Evolutionary conservation across 2,797 vertebrate genomes (phyloP).

Genomic region (Mionectes olivaceus): DNA sequence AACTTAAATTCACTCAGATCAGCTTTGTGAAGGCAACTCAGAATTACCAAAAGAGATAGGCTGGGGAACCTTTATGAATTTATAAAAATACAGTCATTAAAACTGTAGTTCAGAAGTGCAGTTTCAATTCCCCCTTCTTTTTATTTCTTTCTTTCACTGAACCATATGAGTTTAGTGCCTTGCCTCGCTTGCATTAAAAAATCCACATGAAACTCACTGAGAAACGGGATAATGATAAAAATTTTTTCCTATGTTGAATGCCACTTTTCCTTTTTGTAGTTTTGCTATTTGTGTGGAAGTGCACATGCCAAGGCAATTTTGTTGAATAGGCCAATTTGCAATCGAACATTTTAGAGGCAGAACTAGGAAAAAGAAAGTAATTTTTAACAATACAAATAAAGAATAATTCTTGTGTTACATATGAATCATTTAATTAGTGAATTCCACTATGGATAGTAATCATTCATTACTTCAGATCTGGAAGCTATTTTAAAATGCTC

Average conservation of each 20-base stretch:
- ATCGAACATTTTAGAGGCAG: background rate
- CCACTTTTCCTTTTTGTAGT: background rate
- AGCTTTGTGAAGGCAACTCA: background rate
- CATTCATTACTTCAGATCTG: conserved; percentile 51
- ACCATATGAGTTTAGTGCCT: background rate
- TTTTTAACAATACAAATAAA: background rate
- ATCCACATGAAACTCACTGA: background rate
- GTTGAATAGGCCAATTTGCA: background rate
- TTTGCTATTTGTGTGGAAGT: background rate
- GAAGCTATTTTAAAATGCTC: conserved; percentile 42
- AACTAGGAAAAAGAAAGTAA: background rate
- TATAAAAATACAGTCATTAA: background rate
- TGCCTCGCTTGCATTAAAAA: background rate
- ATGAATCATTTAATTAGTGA: conserved; percentile 52
- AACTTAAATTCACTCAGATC: background rate
- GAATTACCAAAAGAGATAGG: background rate
- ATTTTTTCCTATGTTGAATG: background rate
- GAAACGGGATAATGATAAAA: background rate
- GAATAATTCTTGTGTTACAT: background rate
- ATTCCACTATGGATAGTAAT: conserved; percentile 24
- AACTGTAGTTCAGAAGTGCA: background rate
- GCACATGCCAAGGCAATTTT: background rate
- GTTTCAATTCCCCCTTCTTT: background rate
- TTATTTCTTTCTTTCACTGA: background rate
- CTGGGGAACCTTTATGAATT: background rate